phyloP scores from a whole-genome alignment of 2,888 invertebrate species.

The Aelia acuminata region DNA sequence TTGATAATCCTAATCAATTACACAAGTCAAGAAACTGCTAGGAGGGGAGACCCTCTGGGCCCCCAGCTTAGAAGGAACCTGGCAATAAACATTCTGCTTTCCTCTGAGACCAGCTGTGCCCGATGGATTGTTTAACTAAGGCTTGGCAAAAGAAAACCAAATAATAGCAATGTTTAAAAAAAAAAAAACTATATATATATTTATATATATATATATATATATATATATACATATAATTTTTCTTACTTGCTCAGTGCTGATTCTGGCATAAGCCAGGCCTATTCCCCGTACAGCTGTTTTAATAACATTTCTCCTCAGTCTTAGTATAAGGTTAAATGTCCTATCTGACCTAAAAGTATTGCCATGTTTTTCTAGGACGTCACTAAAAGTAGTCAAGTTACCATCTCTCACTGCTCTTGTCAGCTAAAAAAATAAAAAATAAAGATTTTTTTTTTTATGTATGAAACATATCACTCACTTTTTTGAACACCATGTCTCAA shows the following conservation, averaged over 20 bases:
- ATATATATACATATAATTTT: background rate
- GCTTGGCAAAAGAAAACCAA: too few relatives aligned
- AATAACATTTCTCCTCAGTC: slow-evolving; percentile 55
- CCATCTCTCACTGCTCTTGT: slow-evolving; percentile 54
- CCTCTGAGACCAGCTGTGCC: too few relatives aligned
- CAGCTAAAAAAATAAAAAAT: slow-evolving; percentile 59
- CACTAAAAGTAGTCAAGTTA: slow-evolving; percentile 37
- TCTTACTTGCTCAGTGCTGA: slow-evolving; percentile 53
- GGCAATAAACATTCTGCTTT: too few relatives aligned
- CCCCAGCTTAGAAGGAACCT: too few relatives aligned
- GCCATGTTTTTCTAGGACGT: slow-evolving; percentile 49
- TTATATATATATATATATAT: background rate
- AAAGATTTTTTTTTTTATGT: background rate
- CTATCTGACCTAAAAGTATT: slow-evolving; percentile 49
- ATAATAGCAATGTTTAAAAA: too few relatives aligned
- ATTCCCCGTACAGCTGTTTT: slow-evolving; percentile 54
- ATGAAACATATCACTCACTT: too few relatives aligned
- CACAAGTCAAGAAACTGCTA: too few relatives aligned
- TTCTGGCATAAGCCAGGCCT: slow-evolving; percentile 55
- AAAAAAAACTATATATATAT: too few relatives aligned
- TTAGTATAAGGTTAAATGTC: slow-evolving; percentile 53
- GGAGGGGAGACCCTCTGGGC: too few relatives aligned
- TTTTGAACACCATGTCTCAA: too few relatives aligned
- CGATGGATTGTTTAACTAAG: too few relatives aligned
- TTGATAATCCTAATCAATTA: too few relatives aligned